Base-by-base conservation (phyloP, 1,140 invertebrate species). In the Drosophila quadrilineata region DNA sequence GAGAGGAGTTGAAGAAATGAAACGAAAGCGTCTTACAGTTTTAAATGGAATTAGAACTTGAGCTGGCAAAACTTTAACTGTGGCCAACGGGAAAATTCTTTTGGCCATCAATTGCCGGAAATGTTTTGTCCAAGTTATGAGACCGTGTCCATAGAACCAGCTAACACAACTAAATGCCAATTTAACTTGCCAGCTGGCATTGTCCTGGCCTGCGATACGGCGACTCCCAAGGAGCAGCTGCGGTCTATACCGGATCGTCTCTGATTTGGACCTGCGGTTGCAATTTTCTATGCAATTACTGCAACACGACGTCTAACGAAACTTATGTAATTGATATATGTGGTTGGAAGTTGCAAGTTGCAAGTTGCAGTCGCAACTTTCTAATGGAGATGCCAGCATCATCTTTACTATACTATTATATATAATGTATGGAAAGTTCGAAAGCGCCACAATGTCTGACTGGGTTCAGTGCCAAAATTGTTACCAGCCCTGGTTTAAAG, bases 281-380 rank as follows among this genome's bases (percentile, higher is more conserved):
- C 36, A 60, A 73, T 76, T 82, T 84, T 84, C 73, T 64, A 58
- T 72, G 63, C 68, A 77, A 67, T 66, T 70, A 70, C 64, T 56
- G 56, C 53, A 57, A 62, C 33, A 62, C 33, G 53, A 43, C 24
- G 48, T 38, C 70, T 45, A 63, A 48, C 56, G 60, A 73, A 85
- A 73, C 57, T 82, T 84, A 65, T 77, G 77, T 82, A 84, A 82
- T 82, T 84, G 77, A 82, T 82, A 82, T 84, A 64, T 82, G 77
- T 59, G 77, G 69, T 58, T 69, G 17, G 19, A 6, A 43, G 19
- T 43, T 43, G 29, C 3, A 31, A 31, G 29, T 8, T 35, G 52
- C 49, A 53, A 50, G 48, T 50, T 56, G 31, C 31, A 56, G 35
- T 45, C 31, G 28, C 28, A 84, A 82, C 64, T 84, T 84, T 82